A percentile compares a stretch with the other conserved stretches of the same genome.
Conservation (phyloP, 2,797 vertebrate genomes). For the Pangasius larnaudii region DNA sequence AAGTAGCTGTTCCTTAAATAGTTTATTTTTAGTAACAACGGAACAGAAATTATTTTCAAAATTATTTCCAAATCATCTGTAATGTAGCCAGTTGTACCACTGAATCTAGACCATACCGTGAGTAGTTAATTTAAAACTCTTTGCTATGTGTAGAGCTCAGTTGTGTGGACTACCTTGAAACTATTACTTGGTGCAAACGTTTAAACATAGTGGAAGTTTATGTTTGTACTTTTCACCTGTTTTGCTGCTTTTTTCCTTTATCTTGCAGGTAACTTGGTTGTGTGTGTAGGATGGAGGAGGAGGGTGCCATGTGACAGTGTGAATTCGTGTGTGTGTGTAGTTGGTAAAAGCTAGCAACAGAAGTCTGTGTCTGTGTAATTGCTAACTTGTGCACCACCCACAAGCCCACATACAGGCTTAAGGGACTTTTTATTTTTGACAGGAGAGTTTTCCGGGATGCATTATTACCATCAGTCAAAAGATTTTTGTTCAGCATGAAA, state of each 20-base stretch:
- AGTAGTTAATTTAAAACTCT: background rate
- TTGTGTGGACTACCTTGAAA: too few relatives aligned
- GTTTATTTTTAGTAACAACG: background rate
- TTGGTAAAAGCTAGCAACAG: background rate
- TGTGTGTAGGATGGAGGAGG: background rate
- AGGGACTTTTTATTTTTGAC: conserved; percentile 27
- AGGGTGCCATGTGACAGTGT: background rate
- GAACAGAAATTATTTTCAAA: background rate
- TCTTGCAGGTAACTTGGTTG: background rate
- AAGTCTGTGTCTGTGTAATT: conserved; percentile 23
- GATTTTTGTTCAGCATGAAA: conserved; percentile 19
- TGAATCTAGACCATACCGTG: background rate
- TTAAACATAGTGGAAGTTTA: background rate
- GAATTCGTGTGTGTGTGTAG: conserved; percentile 15
- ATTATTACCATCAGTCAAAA: conserved; percentile 15
- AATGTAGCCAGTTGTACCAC: background rate
- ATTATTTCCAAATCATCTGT: background rate
- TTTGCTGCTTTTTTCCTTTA: background rate
- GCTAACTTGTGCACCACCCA: conserved; percentile 38
- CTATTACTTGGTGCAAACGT: too few relatives aligned
- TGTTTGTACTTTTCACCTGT: background rate
- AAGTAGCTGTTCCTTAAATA: too few relatives aligned
- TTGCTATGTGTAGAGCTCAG: background rate
- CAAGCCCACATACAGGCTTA: conserved; percentile 9
- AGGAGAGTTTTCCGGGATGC: conserved; percentile 31